Evolutionary conservation across 2,113 vertebrate genomes (phyloP), one percentile per base, ranked within the genome.

Genomic region (Coregonus clupeaformis): DNA sequence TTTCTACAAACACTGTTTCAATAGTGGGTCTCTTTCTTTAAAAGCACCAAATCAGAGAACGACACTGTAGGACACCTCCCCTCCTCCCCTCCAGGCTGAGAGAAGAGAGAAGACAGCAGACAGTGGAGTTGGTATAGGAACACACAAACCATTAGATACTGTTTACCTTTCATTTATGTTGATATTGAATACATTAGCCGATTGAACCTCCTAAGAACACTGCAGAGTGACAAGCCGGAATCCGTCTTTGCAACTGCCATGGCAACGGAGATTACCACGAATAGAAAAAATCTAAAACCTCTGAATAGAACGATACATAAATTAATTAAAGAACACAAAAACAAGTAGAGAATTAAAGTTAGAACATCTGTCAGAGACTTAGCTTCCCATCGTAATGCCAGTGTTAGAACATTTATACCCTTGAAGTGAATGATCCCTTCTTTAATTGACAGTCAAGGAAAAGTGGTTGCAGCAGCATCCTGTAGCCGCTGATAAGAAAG

Each of bases 361-460:
- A 84, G 86, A 93, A 93, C 92, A 93, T 93, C 92, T 93, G 93
- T 94, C 93, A 93, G 86, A 89, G 89, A 90, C 91, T 91, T 90
- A 92, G 91, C 89, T 92, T 90, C 86, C 87, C 82, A 90, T 89
- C 88, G 85, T 93, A 93, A 94, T 93, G 92, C 92, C 90, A 91
- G 91, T 93, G 93, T 93, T 92, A 92, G 92, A 93, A 93, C 93
- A 93, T 93, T 93, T 93, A 93, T 92, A 93, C 91, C 91, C 91
- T 91, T 93, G 92, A 93, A 94, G 93, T 93, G 93, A 93, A 93
- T 92, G 93, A 94, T 93, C 93, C 91, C 84, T 91, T 91, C 89
- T 93, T 91, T 93, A 93, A 93, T 93, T 94, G 92, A 93, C 93
- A 94, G 92, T 89, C 89, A 90, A 91, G 91, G 86, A 92, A 92